A percentile compares a stretch with the other conserved stretches of the same genome.
phyloP scores from a whole-genome alignment of 2,113 vertebrate genomes.

The Psettodes erumei region DNA sequence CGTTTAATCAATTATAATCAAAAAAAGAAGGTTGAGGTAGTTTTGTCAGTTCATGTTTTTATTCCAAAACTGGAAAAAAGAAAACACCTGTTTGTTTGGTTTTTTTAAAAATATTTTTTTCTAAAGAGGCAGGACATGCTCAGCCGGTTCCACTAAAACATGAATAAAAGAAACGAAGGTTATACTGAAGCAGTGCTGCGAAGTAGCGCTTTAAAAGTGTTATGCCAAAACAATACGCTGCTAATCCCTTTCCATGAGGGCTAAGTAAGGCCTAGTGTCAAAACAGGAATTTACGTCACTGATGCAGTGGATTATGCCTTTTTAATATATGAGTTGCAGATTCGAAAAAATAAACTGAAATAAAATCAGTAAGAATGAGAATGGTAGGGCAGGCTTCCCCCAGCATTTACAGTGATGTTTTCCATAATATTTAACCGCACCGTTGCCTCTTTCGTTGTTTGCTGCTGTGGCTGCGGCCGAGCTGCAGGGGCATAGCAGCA shows the following conservation, averaged over 20 bases:
- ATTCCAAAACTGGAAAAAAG: neutral
- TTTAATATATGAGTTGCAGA: slow-evolving; percentile 41
- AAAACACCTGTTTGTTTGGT: neutral
- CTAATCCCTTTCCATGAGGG: slow-evolving; percentile 62
- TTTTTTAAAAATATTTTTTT: no score
- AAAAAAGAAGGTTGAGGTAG: slow-evolving; percentile 24
- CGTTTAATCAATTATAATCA: slow-evolving; percentile 48
- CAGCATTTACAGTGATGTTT: slow-evolving; percentile 44
- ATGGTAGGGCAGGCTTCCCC: neutral
- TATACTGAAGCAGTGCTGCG: neutral
- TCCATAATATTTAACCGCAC: slow-evolving; percentile 46
- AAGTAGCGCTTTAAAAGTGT: slow-evolving; percentile 32
- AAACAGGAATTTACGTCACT: slow-evolving; percentile 34
- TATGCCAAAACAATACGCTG: slow-evolving; percentile 34
- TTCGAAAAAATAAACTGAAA: neutral
- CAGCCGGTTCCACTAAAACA: neutral
- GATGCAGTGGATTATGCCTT: slow-evolving; percentile 6
- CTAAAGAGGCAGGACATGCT: neutral
- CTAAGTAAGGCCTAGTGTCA: slow-evolving; percentile 43
- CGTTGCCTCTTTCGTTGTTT: slow-evolving; percentile 46
- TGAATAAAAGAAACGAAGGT: slow-evolving; percentile 6
- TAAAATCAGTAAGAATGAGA: neutral
- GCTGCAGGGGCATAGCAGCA: slow-evolving; percentile 34
- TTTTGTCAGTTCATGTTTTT: slow-evolving; percentile 16
- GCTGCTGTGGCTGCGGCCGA: slow-evolving; percentile 40